phyloP scores from a whole-genome alignment of 2,888 invertebrate genomes.

The Timandra comae region DNA sequence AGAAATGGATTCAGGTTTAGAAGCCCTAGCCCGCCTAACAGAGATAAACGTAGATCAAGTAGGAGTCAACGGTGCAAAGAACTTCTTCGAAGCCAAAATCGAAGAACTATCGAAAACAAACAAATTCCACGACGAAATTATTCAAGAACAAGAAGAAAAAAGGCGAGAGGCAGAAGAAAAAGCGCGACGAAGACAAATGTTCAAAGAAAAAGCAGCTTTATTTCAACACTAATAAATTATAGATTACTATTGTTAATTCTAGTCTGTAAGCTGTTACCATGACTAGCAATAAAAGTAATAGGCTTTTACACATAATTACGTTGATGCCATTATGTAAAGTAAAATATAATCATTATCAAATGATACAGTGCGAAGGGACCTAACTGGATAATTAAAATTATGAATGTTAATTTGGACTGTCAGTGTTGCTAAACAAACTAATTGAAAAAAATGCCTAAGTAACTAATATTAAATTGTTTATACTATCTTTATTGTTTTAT shows the following conservation, averaged over 20 bases:
- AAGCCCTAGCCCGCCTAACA: conserved; percentile 89
- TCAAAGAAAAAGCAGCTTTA: conserved; percentile 91
- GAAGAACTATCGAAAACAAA: conserved; percentile 87
- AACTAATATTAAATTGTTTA: too few species aligned
- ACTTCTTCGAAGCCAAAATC: conserved; percentile 98
- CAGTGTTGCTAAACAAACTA: too few species aligned
- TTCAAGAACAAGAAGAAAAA: conserved; percentile 93
- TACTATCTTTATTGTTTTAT: too few species aligned
- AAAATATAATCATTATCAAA: too few species aligned
- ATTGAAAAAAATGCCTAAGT: too few species aligned
- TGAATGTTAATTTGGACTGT: too few species aligned
- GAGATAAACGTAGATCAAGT: conserved; percentile 96
- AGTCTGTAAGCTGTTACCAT: conserved; percentile 73
- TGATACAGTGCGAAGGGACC: too few species aligned
- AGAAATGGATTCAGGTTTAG: conserved; percentile 89
- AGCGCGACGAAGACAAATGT: conserved; percentile 86
- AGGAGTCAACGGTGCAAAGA: conserved; percentile 95
- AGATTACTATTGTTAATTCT: conserved; percentile 37
- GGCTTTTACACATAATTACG: too few species aligned
- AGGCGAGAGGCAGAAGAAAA: conserved; percentile 90
- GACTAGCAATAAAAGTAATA: conserved; percentile 42
- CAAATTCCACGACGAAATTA: conserved; percentile 95
- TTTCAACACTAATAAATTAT: conserved; percentile 77
- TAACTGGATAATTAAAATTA: too few species aligned
- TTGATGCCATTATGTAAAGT: too few species aligned